Base-by-base conservation (phyloP, 2,797 vertebrate genomes). In the Enteromius unitaeniatus region DNA sequence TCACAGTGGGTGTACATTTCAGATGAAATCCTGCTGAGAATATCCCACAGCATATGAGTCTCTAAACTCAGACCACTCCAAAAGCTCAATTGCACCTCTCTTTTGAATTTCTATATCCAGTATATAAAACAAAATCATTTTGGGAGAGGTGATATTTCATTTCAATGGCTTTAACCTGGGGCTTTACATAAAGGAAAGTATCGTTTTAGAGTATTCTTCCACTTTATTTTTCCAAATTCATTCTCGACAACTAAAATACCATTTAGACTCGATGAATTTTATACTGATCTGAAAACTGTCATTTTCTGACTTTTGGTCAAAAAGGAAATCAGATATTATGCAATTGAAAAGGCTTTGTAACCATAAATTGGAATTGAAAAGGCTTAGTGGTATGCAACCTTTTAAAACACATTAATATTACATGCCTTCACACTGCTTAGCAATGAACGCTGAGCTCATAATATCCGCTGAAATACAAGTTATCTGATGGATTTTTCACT, bases 1-100 rank as follows among this genome's bases (percentile, higher is more conserved):
- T 89, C 84, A 68, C 42, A 34, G 79, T 67, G 15, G 83, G 87
- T 90, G 85, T 88, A 89, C 83, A 90, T 90, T 90, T 83, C 49
- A 37, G 81, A 58, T 68, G 58, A 31, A 82, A 51, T 81, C 78
- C 45, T 64, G 77, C 42, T 47, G 72, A 49, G 45, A 77, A 53
- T 53, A 83, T 37, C 60, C 42, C 9, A 51, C 60, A 81, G 68
- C 64, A 67, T 13, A 58, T 19, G 34, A 45, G 51, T 55, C 47
- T 28, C 64, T 74, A 51, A 77, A 60, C 55, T 51, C 78, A 53
- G 58, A 79, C 23, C 55, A 60, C 53, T 76, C 60, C 9, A 42
- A 62, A 37, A 34, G 6, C 45, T 37, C 28, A 83, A 70, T 26
- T 34, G 53, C 21, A n/a, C 49, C 21, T 19, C 45, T 67, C 17